Evolutionary conservation across 1,140 invertebrate genomes (phyloP).

Genomic region (Brachionus manjavacas): DNA sequence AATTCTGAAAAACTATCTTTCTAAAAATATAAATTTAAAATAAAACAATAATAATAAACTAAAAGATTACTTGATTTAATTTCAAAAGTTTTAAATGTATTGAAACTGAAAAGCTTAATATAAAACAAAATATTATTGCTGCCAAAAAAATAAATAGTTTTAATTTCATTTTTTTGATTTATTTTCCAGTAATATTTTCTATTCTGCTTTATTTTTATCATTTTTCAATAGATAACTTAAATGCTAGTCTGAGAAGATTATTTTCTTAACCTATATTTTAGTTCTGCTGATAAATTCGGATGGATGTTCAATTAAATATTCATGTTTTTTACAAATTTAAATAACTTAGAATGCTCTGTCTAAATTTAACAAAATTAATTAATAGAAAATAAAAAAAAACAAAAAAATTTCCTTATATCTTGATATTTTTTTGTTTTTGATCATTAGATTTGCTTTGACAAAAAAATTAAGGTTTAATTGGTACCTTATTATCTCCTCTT

Average conservation of each 20-base stretch:
- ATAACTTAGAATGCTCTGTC: not conserved
- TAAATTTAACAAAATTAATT: too few relatives aligned
- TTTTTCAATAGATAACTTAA: not conserved
- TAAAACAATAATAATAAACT: not conserved
- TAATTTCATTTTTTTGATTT: not conserved
- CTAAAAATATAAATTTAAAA: not conserved
- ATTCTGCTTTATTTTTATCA: not conserved
- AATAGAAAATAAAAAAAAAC: too few relatives aligned
- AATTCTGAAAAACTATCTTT: not conserved
- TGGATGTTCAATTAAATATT: not conserved
- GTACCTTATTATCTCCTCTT: too few relatives aligned
- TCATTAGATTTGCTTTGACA: too few relatives aligned
- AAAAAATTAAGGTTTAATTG: too few relatives aligned
- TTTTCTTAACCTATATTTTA: not conserved
- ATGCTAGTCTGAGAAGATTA: not conserved
- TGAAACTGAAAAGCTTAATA: not conserved
- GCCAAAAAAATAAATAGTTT: not conserved
- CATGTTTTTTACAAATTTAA: not conserved
- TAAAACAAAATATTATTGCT: not conserved
- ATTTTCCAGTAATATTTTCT: too few relatives aligned
- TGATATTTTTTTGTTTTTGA: too few relatives aligned
- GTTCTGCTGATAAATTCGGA: not conserved
- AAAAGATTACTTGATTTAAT: not conserved
- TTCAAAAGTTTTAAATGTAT: not conserved
- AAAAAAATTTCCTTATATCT: too few relatives aligned